Evolutionary conservation across 1,140 invertebrate genomes (phyloP).

Genomic region (Magallana gigas): DNA sequence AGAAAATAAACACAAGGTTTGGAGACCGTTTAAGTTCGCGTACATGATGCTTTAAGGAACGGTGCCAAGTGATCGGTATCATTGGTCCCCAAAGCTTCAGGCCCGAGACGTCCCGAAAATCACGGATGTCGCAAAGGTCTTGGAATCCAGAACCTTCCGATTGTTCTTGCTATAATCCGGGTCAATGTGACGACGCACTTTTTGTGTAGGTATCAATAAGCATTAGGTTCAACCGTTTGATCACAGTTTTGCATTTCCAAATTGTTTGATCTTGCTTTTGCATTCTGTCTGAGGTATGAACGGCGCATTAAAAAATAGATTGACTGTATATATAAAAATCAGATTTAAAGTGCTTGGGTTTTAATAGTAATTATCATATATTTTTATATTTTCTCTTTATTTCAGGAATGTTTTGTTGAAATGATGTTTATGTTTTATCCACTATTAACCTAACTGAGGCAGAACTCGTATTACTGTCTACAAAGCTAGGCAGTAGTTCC

Average conservation of each 20-base stretch:
- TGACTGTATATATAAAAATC: not conserved
- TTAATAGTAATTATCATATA: not conserved
- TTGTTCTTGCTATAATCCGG: not conserved
- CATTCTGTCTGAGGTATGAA: not conserved
- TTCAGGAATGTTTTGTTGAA: too few species aligned
- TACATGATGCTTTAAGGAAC: not conserved
- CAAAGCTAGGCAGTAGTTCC: too few species aligned
- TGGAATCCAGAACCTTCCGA: not conserved
- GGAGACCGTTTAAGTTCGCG: not conserved
- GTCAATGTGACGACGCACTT: constrained; percentile 1
- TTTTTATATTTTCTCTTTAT: too few species aligned
- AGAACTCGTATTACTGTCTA: too few species aligned
- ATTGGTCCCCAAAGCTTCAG: not conserved
- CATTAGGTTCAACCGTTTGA: constrained; percentile 11
- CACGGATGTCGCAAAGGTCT: not conserved
- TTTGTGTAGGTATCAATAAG: not conserved
- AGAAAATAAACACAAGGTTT: not conserved
- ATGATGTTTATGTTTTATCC: too few species aligned
- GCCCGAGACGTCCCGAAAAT: not conserved
- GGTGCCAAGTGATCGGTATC: not conserved
- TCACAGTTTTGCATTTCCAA: not conserved
- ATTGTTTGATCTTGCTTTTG: not conserved
- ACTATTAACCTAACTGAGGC: too few species aligned
- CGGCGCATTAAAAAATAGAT: not conserved
- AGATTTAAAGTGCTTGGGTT: not conserved